Evolutionary conservation across 2,797 vertebrate species (phyloP), one percentile per base, ranked within the genome.

Genomic region (Sus cebifrons): DNA sequence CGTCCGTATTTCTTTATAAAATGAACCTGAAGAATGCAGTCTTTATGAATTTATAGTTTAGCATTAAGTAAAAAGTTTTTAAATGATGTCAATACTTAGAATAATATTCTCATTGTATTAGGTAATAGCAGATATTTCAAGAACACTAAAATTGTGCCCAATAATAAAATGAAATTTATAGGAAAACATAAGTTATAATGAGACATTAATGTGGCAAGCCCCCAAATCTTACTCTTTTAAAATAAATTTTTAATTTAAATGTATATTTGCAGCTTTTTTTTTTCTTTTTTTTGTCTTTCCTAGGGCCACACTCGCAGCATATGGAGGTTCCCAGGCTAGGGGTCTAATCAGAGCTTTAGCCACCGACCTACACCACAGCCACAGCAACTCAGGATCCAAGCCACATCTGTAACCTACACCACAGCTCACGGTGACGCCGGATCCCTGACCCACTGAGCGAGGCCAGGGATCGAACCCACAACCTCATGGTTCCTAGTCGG

Each of bases 141-240:
- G 18, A 25, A 77, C 40, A 85, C 81, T 87, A 89, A 83, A 83
- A 84, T 75, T 60, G 10, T 56, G 5, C 56, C 89, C 25, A 74
- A 97, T 70, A 91, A 94, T 82, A 75, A 96, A 94, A 92, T 92
- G 36, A 86, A 82, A 70, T 88, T 91, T 86, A 94, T 4, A 91
- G 32, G 54, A 74, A 68, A 97, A 74, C 23, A 12, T 82, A 95
- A 86, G 54, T 40, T 95, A 95, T 82, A 16, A 91, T 12, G 12
- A 88, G 9, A 92, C 44, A 90, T 75, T 83, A 83, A 95, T 65
- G 20, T 60, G 18, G 54, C 21, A 90, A 95, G 29, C n/a, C 21
- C 52, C 60, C 29, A 92, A 73, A 74, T 36, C 21, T 86, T 79
- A 89, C 29, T 75, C 10, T 9, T 93, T 74, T 40, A 85, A 64